These are phyloP conservation scores for Listronotus oregonensis DNA, from an alignment of 1,140 invertebrate genomes.

Conservation along the genomic window DNA sequence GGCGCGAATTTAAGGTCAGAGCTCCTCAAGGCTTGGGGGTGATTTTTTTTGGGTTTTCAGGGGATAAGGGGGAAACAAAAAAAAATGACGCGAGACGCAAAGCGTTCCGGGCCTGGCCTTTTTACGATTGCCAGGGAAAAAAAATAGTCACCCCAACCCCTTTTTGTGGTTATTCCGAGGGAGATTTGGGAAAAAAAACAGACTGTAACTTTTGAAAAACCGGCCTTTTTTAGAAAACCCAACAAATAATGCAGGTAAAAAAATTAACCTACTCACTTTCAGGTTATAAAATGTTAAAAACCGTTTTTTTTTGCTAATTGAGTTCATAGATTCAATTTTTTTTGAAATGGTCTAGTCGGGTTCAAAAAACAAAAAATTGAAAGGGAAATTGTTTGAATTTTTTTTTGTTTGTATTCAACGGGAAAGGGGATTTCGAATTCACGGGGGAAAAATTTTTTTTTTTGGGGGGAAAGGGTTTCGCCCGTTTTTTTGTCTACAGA, in stretches of 20 bases:
- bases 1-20: conserved; percentile 55
- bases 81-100: conserved; percentile 57
- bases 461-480: not conserved
- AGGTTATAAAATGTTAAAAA: conserved; percentile 45
- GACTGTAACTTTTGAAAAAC: conserved; percentile 52
- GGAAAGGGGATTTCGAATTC: not conserved
- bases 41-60: conserved; percentile 49
- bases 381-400: conserved; percentile 38
- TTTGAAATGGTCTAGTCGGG: conserved; percentile 33
- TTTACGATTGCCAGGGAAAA: conserved; percentile 52
- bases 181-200: conserved; percentile 50
- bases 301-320: conserved; percentile 38
- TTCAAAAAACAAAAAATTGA: conserved; percentile 44
- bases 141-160: conserved; percentile 46
- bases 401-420: not conserved
- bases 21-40: conserved; percentile 54
- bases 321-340: conserved; percentile 47
- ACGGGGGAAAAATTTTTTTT: not conserved
- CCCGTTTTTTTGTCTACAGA: conserved; percentile 1
- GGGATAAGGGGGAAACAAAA: conserved; percentile 54
- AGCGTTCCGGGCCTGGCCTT: conserved; percentile 58
- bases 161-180: conserved; percentile 47
- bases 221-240: conserved; percentile 51
- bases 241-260: conserved; percentile 45
- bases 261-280: conserved; percentile 36